These are phyloP conservation scores for Cryptus armator DNA, from an alignment of 2,888 invertebrate genomes.

Conservation along the genomic window DNA sequence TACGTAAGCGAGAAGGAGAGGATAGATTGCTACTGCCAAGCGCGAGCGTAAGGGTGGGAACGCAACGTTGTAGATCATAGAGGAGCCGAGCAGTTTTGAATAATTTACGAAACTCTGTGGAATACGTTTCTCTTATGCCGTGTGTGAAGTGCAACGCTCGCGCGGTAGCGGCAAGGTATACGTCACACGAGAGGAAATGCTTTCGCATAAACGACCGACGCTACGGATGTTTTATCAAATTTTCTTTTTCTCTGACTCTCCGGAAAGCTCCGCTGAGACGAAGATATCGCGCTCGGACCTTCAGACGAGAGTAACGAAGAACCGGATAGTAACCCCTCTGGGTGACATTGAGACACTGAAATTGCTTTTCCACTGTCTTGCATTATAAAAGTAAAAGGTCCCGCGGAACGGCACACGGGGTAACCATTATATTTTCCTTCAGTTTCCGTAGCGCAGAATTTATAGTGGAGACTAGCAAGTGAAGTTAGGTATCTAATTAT, in stretches of 20 bases:
- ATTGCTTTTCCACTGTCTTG: constrained; percentile 63
- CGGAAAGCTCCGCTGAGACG: not conserved
- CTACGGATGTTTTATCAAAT: constrained; percentile 65
- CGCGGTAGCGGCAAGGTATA: not conserved
- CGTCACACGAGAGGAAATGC: constrained; percentile 55
- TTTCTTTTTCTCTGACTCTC: constrained; percentile 43
- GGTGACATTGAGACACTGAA: constrained; percentile 62
- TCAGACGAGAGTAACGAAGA: constrained; percentile 14
- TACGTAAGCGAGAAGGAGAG: constrained; percentile 61
- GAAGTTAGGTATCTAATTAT: too few species aligned
- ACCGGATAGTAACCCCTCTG: constrained; percentile 13
- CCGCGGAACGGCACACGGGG: constrained; percentile 18
- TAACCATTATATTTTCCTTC: constrained; percentile 20
- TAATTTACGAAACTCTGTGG: constrained; percentile 75
- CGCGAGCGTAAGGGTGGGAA: constrained; percentile 58
- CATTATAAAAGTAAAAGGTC: constrained; percentile 46
- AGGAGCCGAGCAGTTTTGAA: constrained; percentile 74
- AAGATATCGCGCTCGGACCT: constrained; percentile 1
- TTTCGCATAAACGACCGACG: constrained; percentile 63
- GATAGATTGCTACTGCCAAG: constrained; percentile 75
- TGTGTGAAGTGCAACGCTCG: constrained; percentile 55
- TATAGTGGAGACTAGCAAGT: not conserved
- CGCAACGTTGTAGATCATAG: constrained; percentile 76
- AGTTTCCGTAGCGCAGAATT: constrained; percentile 12
- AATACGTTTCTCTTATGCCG: constrained; percentile 53